A percentile compares a stretch with the other conserved stretches of the same genome.
Conservation (phyloP, 2,888 invertebrate genomes). For the Meiosimyza decipiens region DNA sequence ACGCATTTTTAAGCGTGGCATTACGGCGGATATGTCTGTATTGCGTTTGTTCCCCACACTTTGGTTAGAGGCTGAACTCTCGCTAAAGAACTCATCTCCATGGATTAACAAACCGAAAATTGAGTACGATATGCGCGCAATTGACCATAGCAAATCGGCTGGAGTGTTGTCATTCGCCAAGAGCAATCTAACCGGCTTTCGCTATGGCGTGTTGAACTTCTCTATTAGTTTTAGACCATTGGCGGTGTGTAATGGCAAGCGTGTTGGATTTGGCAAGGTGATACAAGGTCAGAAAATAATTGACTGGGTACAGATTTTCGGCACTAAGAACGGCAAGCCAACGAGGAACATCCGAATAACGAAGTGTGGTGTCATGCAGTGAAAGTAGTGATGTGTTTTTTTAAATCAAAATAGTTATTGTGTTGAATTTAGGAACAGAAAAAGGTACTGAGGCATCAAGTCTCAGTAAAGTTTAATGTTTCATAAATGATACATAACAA, state of each 20-base stretch:
- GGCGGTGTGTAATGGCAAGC: slow-evolving; percentile 47
- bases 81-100: neutral
- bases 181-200: slow-evolving; percentile 38
- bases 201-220: slow-evolving; percentile 46
- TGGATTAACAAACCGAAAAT: slow-evolving; percentile 21
- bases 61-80: slow-evolving; percentile 50
- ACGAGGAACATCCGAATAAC: slow-evolving; percentile 46
- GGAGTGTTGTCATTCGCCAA: slow-evolving; percentile 44
- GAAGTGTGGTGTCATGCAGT: slow-evolving; percentile 46
- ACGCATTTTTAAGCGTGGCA: slow-evolving; percentile 42
- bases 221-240: slow-evolving; percentile 54
- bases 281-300: slow-evolving; percentile 49
- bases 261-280: slow-evolving; percentile 53
- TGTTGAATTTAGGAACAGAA: no score
- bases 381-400: neutral
- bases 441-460: no score
- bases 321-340: slow-evolving; percentile 55
- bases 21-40: slow-evolving; percentile 27
- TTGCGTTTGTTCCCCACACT: slow-evolving; percentile 48
- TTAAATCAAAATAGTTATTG: neutral
- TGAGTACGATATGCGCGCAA: slow-evolving; percentile 47
- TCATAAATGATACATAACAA: no score
- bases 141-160: slow-evolving; percentile 40
- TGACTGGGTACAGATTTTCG: slow-evolving; percentile 47
- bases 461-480: no score